Percentiles rank a stretch among this genome's conserved stretches.
Evolutionary conservation across 2,113 vertebrate genomes (phyloP).

Genomic region (Hippocampus zosterae): DNA sequence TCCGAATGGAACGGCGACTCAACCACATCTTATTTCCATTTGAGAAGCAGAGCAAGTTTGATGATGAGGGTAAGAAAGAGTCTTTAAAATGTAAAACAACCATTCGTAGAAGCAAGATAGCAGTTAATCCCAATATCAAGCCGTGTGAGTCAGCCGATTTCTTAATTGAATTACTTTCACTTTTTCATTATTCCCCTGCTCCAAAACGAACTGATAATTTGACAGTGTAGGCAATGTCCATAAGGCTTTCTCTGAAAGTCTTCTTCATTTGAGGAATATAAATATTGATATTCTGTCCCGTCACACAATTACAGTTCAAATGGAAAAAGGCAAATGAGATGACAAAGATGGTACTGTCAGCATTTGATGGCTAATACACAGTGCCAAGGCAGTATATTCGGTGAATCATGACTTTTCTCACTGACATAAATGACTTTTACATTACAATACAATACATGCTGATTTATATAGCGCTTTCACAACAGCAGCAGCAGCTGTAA

Average conservation of each 20-base stretch:
- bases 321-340: not conserved
- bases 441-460: no score
- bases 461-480: no score
- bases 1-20: constrained; percentile 12
- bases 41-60: constrained; percentile 26
- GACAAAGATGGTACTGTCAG: constrained; percentile 2
- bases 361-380: not conserved
- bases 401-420: constrained; percentile 23
- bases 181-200: constrained; percentile 54
- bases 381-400: constrained; percentile 8
- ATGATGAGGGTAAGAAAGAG: constrained; percentile 44
- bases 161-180: constrained; percentile 51
- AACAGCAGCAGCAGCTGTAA: no score
- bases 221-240: constrained; percentile 11
- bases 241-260: not conserved
- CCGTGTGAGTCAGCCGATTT: constrained; percentile 54
- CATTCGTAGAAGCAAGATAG: constrained; percentile 37
- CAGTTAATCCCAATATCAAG: constrained; percentile 39
- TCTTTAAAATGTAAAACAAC: constrained; percentile 59
- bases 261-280: constrained; percentile 20
- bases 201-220: constrained; percentile 34
- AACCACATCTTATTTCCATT: constrained; percentile 15
- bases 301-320: not conserved
- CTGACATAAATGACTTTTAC: constrained; percentile 16
- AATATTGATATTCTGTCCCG: constrained; percentile 10